A percentile compares a stretch with the other conserved stretches of the same genome.
Conservation (phyloP, 2,113 vertebrate genomes). For the Panthera uncia region DNA sequence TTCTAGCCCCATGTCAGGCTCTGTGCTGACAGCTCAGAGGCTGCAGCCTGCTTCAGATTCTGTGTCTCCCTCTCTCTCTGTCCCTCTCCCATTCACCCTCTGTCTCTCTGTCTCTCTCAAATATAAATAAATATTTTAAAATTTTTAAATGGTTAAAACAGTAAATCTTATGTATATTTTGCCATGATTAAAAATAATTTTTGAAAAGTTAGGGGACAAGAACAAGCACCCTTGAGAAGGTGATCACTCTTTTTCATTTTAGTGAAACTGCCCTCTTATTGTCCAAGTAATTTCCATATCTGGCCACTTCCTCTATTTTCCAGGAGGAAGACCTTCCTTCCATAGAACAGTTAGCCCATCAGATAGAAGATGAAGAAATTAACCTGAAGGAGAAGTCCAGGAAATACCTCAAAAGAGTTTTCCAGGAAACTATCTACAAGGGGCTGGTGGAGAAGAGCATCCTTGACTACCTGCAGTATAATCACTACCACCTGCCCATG, state of each 20-base stretch:
- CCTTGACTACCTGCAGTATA: conserved; percentile 88
- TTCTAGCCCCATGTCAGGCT: too few relatives aligned
- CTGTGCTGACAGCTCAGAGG: too few relatives aligned
- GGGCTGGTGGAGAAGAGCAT: conserved; percentile 81
- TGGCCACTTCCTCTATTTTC: neutral
- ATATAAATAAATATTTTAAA: neutral
- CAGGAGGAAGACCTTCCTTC: conserved; percentile 76
- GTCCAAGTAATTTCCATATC: neutral
- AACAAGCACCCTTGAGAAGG: neutral
- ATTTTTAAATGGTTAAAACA: neutral
- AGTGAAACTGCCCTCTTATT: neutral
- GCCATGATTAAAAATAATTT: neutral
- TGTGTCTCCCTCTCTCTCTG: too few relatives aligned
- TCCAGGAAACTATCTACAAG: conserved; percentile 63
- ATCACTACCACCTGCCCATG: conserved; percentile 92
- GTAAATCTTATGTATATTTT: neutral
- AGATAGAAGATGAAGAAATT: conserved; percentile 79
- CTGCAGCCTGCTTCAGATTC: too few relatives aligned
- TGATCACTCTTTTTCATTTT: neutral
- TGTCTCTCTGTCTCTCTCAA: too few relatives aligned
- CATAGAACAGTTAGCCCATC: conserved; percentile 72
- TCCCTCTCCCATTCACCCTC: too few relatives aligned
- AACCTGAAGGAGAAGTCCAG: conserved; percentile 65
- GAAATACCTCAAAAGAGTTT: conserved; percentile 68
- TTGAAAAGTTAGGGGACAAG: neutral